A percentile compares a stretch with the other conserved stretches of the same genome.
Evolutionary conservation across 2,888 invertebrate genomes (phyloP).

Genomic region (Philereme transversata): DNA sequence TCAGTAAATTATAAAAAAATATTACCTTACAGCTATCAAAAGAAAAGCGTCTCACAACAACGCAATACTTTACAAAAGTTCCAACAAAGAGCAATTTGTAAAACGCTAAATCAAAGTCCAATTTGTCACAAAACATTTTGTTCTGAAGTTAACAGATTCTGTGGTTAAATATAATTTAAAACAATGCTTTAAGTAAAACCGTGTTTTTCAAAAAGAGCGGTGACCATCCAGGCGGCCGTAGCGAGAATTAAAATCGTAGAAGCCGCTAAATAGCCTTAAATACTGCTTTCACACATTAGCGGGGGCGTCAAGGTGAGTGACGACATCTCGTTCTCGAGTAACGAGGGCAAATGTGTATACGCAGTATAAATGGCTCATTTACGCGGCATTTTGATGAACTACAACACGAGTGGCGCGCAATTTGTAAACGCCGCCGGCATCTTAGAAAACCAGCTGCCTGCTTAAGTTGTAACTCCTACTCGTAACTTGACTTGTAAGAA

Average conservation of each 20-base stretch:
- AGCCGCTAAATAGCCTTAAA: too few species aligned
- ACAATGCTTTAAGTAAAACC: conserved; percentile 31
- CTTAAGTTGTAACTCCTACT: conserved; percentile 9
- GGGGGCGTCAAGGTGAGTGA: too few species aligned
- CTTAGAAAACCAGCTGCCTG: conserved; percentile 1
- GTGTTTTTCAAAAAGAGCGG: background rate
- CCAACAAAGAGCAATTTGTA: conserved; percentile 26
- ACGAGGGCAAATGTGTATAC: too few species aligned
- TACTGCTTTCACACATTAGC: too few species aligned
- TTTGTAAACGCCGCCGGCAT: background rate
- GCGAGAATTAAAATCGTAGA: too few species aligned
- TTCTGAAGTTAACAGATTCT: conserved; percentile 37
- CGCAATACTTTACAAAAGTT: conserved; percentile 21
- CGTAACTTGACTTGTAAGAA: conserved; percentile 28
- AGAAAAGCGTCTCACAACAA: conserved; percentile 13
- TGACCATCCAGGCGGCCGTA: background rate
- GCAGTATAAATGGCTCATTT: too few species aligned
- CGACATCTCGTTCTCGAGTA: too few species aligned
- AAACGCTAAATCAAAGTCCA: conserved; percentile 32
- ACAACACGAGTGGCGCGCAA: too few species aligned
- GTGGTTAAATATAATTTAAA: conserved; percentile 36
- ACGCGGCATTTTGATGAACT: too few species aligned
- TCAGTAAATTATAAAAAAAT: background rate
- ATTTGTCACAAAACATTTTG: conserved; percentile 39
- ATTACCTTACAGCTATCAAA: background rate